Percentiles rank a stretch among this genome's conserved stretches.
phyloP scores from a whole-genome alignment of 2,888 invertebrate species.

The Drosophila falleni region DNA sequence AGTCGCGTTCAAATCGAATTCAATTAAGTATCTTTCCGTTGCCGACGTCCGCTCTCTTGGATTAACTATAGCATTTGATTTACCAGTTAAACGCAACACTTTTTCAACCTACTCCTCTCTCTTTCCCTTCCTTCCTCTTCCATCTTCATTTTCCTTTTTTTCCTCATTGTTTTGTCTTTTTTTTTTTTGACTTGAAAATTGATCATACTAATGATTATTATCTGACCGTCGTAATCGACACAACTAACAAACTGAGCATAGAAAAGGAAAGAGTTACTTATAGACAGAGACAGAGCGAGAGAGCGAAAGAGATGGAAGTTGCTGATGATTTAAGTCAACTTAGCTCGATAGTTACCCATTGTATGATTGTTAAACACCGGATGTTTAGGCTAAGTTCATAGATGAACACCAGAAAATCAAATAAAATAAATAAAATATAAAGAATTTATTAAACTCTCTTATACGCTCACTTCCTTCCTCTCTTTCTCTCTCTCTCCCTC shows the following conservation, averaged over 20 bases:
- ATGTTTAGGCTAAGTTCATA: constrained; percentile 66
- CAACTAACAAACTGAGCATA: constrained; percentile 39
- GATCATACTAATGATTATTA: constrained; percentile 79
- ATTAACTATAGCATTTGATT: constrained; percentile 54
- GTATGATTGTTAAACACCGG: constrained; percentile 76
- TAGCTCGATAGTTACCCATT: constrained; percentile 56
- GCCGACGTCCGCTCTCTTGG: constrained; percentile 64
- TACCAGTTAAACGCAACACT: constrained; percentile 80
- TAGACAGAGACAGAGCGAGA: not conserved
- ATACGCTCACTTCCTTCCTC: too few relatives aligned
- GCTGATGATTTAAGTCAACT: constrained; percentile 76
- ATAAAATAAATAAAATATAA: constrained; percentile 12
- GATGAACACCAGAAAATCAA: constrained; percentile 35
- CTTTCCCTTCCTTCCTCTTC: not conserved
- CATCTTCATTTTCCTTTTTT: not conserved
- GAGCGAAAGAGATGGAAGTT: not conserved
- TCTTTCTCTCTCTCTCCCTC: not conserved
- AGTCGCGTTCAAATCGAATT: constrained; percentile 70
- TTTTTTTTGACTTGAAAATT: constrained; percentile 55
- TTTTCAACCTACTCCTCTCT: constrained; percentile 48
- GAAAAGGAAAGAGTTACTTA: not conserved
- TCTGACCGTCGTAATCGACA: constrained; percentile 51
- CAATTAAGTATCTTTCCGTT: constrained; percentile 79
- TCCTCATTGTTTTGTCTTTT: constrained; percentile 7
- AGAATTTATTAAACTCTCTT: not conserved